phyloP scores from a whole-genome alignment of 2,888 invertebrate genomes.

The Autographa gamma region DNA sequence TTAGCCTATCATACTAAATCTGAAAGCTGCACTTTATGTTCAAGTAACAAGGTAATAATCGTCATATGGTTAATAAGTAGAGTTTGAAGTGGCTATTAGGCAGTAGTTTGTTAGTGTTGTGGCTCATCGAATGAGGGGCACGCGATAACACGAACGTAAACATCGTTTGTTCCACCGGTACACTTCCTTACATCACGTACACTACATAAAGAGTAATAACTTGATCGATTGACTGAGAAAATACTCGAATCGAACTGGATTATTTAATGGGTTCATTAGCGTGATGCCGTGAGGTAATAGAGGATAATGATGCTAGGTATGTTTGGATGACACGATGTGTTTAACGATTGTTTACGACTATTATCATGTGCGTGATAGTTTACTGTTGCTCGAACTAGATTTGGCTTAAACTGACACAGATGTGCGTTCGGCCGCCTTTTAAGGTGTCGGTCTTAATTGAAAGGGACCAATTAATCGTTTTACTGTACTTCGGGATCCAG shows the following conservation, averaged over 20 bases:
- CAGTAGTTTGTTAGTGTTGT: conserved; percentile 69
- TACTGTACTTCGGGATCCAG: too few species aligned
- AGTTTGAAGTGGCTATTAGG: conserved; percentile 65
- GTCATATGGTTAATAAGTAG: conserved; percentile 53
- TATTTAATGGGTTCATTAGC: conserved; percentile 34
- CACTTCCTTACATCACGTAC: conserved; percentile 54
- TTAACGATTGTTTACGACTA: conserved; percentile 43
- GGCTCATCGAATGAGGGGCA: conserved; percentile 70
- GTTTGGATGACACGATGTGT: conserved; percentile 20
- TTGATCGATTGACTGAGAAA: conserved; percentile 25
- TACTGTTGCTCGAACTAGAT: conserved; percentile 27
- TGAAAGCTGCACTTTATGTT: conserved; percentile 26
- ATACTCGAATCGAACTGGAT: conserved; percentile 10
- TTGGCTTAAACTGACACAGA: conserved; percentile 26
- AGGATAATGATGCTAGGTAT: conserved; percentile 31
- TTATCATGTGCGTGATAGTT: conserved; percentile 35
- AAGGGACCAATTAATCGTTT: too few species aligned
- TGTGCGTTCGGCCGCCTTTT: conserved; percentile 9
- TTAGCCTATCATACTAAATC: conserved; percentile 6
- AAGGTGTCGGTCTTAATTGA: neutral
- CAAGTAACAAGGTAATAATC: conserved; percentile 33
- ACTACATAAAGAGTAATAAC: conserved; percentile 38
- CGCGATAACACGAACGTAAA: conserved; percentile 75
- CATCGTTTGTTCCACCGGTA: conserved; percentile 52
- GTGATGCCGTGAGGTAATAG: conserved; percentile 32